Conservation (phyloP, 2,113 vertebrate species). For the Xiphias gladius region DNA sequence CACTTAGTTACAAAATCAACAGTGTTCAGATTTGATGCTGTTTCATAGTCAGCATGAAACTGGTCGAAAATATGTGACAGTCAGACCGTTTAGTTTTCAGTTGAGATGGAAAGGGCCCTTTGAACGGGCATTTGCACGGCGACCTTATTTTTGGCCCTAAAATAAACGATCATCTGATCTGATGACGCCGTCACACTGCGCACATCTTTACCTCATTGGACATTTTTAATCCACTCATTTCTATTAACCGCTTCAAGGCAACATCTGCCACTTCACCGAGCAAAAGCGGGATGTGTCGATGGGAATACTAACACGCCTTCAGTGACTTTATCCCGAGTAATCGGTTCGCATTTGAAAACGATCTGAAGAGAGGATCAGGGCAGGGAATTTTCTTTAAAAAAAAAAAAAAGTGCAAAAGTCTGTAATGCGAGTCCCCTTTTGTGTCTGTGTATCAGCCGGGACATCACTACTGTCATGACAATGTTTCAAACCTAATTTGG, state of each 20-base stretch:
- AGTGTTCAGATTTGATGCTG: not conserved
- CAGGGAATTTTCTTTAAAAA: too few species aligned
- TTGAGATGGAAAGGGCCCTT: conserved; percentile 15
- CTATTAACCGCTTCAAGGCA: conserved; percentile 15
- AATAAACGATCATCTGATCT: conserved; percentile 78
- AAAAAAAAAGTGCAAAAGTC: not conserved
- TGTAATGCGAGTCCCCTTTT: not conserved
- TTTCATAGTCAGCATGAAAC: not conserved
- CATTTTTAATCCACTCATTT: conserved; percentile 37
- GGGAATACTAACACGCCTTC: not conserved
- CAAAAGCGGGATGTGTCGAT: not conserved
- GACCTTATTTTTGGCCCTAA: conserved; percentile 80
- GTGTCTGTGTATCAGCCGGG: not conserved
- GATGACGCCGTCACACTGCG: conserved; percentile 66
- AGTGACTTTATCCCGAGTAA: not conserved
- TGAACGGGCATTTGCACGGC: conserved; percentile 31
- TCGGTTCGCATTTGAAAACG: conserved; percentile 2
- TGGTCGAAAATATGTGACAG: not conserved
- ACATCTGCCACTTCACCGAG: not conserved
- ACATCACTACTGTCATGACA: not conserved
- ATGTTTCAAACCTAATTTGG: not conserved
- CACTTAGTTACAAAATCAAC: not conserved
- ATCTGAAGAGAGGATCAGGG: not conserved
- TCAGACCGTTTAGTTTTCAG: not conserved
- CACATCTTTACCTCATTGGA: conserved; percentile 48